These are phyloP conservation scores for Unio delphinus DNA, from an alignment of 2,888 invertebrate species.

Conservation along the genomic window DNA sequence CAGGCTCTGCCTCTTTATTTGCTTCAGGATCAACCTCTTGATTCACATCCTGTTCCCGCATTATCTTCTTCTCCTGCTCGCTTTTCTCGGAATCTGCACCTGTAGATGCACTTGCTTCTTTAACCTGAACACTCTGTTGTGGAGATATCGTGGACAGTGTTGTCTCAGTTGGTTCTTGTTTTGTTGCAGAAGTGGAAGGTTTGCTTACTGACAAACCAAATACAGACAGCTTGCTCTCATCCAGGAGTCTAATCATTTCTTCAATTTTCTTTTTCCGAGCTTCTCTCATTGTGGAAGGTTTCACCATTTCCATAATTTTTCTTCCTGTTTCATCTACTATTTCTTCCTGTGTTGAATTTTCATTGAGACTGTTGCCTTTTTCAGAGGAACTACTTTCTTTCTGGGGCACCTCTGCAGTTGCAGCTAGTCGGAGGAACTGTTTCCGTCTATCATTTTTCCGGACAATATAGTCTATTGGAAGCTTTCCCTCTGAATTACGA, in stretches of 20 bases:
- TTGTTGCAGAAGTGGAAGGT: no score
- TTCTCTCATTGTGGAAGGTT: slow-evolving; percentile 21
- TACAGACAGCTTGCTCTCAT: slow-evolving; percentile 27
- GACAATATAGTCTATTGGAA: slow-evolving; percentile 47
- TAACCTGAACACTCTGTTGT: no score
- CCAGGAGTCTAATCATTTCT: slow-evolving; percentile 32
- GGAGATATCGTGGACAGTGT: no score
- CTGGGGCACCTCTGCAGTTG: slow-evolving; percentile 3
- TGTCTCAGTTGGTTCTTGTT: no score
- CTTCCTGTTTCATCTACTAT: slow-evolving; percentile 5
- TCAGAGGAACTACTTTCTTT: not conserved
- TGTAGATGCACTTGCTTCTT: no score
- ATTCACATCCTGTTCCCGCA: slow-evolving; percentile 2
- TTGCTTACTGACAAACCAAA: slow-evolving; percentile 1
- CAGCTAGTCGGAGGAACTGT: slow-evolving; percentile 30
- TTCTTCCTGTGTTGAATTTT: slow-evolving; percentile 10
- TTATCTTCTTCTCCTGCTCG: slow-evolving; percentile 9
- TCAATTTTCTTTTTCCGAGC: slow-evolving; percentile 27
- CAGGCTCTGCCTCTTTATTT: slow-evolving; percentile 1
- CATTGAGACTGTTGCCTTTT: not conserved
- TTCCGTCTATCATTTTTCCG: slow-evolving; percentile 46
- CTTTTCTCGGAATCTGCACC: not conserved
- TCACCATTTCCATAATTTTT: slow-evolving; percentile 13
- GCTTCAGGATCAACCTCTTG: slow-evolving; percentile 13
- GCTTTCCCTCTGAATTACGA: slow-evolving; percentile 44